A percentile compares a stretch with the other conserved stretches of the same genome.
Conservation (phyloP, 2,797 vertebrate species). For the Hydrophis major region DNA sequence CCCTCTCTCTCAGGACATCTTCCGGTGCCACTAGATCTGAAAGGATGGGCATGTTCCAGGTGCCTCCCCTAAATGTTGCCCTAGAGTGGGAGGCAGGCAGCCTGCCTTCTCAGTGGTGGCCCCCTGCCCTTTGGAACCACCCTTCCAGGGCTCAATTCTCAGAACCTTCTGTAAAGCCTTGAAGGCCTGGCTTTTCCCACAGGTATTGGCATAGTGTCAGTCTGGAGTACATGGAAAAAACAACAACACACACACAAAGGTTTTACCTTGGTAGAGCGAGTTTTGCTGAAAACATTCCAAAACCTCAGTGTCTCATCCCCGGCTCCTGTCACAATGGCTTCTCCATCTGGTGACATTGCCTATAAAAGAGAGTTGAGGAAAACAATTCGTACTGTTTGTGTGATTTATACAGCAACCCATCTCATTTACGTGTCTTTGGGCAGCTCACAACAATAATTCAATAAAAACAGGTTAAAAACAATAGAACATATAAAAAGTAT, state of each 20-base stretch:
- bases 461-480: not conserved
- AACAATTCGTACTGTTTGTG: not conserved
- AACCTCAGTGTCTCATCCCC: constrained; percentile 96
- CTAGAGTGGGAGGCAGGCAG: not conserved
- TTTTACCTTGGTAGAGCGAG: constrained; percentile 92
- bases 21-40: not conserved
- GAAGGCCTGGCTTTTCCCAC: not conserved
- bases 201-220: not conserved
- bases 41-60: not conserved
- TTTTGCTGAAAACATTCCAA: constrained; percentile 99
- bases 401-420: not conserved
- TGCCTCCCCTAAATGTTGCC: not conserved
- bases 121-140: not conserved
- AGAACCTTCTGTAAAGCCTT: not conserved
- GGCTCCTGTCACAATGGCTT: constrained; percentile 96
- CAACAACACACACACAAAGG: accelerated
- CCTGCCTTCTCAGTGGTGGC: not conserved
- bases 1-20: not conserved
- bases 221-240: not conserved
- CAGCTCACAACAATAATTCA: not conserved
- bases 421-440: not conserved
- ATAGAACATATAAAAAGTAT: not conserved
- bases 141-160: not conserved
- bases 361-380: constrained; percentile 47
- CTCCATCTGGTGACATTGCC: constrained; percentile 98